Evolutionary conservation across 2,797 vertebrate species (phyloP).

Genomic region (Gadopsis bispinosus): DNA sequence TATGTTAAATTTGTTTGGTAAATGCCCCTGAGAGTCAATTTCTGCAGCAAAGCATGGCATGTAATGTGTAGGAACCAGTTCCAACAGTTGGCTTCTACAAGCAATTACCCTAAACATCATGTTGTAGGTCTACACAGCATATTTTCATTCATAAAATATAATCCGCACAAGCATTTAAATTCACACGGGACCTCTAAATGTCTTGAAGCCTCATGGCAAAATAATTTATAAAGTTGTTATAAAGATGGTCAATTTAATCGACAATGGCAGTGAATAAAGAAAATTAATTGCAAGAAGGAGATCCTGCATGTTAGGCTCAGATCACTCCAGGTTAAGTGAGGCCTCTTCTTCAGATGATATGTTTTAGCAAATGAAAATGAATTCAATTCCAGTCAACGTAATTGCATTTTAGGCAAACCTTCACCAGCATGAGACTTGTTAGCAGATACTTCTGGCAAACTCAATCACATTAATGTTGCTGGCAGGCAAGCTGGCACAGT

Average conservation of each 20-base stretch:
- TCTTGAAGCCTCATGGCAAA: slow-evolving; percentile 2
- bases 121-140: slow-evolving; percentile 19
- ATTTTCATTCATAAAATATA: slow-evolving; percentile 42
- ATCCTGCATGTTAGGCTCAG: slow-evolving; percentile 1
- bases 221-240: slow-evolving; percentile 35
- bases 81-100: slow-evolving; percentile 28
- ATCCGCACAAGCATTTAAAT: slow-evolving; percentile 36
- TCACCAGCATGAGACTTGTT: slow-evolving; percentile 77
- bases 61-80: slow-evolving; percentile 18
- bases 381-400: slow-evolving; percentile 63
- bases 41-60: slow-evolving; percentile 30
- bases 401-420: slow-evolving; percentile 74
- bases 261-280: slow-evolving; percentile 19
- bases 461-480: slow-evolving; percentile 74
- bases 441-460: slow-evolving; percentile 74
- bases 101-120: slow-evolving; percentile 36
- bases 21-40: slow-evolving; percentile 28
- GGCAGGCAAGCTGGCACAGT: slow-evolving; percentile 69
- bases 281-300: slow-evolving; percentile 7
- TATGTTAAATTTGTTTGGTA: slow-evolving; percentile 14
- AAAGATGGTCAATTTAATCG: slow-evolving; percentile 35
- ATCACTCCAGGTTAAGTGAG: slow-evolving; percentile 47
- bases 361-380: slow-evolving; percentile 69
- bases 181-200: slow-evolving; percentile 26
- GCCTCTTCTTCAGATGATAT: slow-evolving; percentile 42